Conservation (phyloP, 2,888 invertebrate genomes). For the Xestia sexstrigata region DNA sequence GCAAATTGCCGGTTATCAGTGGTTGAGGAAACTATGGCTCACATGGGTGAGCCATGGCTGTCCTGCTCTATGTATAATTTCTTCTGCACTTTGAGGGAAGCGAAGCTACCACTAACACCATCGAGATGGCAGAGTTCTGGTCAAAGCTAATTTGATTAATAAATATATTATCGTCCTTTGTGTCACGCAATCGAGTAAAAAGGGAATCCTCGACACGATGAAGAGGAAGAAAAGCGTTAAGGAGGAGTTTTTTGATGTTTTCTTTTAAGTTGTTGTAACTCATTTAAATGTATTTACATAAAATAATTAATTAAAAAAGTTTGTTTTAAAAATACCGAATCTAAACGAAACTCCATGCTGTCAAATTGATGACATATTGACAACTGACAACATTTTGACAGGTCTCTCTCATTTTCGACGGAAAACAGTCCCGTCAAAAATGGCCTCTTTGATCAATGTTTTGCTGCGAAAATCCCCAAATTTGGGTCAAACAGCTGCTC, state of each 20-base stretch:
- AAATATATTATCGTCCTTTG: no score
- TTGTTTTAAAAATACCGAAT: no score
- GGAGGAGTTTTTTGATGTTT: neutral
- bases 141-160: no score
- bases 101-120: no score
- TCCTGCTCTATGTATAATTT: no score
- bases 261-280: neutral
- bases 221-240: neutral
- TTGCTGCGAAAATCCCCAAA: slow-evolving; percentile 91
- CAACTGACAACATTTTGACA: neutral
- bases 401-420: slow-evolving; percentile 59
- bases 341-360: neutral
- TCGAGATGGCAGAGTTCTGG: no score
- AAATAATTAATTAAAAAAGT: neutral
- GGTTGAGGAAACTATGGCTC: no score
- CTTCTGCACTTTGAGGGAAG: no score
- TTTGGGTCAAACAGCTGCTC: slow-evolving; percentile 82
- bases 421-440: slow-evolving; percentile 82
- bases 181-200: no score
- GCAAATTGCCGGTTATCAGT: no score
- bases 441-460: slow-evolving; percentile 88
- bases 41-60: no score
- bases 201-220: neutral
- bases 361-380: slow-evolving; percentile 3
- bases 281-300: neutral